Evolutionary conservation across 2,797 vertebrate genomes (phyloP).

Genomic region (Triplophysa bombifrons): DNA sequence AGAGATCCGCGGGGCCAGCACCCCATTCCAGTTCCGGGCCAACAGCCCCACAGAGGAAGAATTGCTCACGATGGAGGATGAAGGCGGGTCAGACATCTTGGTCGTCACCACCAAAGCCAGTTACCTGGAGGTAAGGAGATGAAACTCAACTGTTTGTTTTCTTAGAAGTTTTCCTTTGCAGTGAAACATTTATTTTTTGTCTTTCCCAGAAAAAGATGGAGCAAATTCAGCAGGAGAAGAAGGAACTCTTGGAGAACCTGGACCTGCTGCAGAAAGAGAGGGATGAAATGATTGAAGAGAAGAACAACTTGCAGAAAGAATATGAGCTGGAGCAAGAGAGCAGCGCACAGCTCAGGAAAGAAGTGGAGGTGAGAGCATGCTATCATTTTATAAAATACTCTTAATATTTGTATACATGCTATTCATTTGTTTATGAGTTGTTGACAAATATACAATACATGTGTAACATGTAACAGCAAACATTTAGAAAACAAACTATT

Average conservation of each 20-base stretch:
- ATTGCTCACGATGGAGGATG: constrained; percentile 95
- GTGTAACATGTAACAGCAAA: no score
- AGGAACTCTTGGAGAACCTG: constrained; percentile 85
- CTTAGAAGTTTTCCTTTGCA: no score
- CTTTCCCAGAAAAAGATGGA: constrained; percentile 89
- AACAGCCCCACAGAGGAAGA: constrained; percentile 91
- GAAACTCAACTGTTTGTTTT: not conserved
- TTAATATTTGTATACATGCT: no score
- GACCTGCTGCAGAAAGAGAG: constrained; percentile 86
- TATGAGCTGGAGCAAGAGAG: constrained; percentile 81
- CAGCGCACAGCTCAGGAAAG: constrained; percentile 80
- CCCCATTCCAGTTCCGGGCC: constrained; percentile 94
- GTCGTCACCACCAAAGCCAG: constrained; percentile 97
- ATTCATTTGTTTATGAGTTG: no score
- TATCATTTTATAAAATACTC: no score
- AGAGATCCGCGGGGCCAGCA: constrained; percentile 97
- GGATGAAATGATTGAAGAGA: constrained; percentile 82
- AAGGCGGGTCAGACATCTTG: constrained; percentile 95
- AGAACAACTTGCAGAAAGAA: constrained; percentile 71
- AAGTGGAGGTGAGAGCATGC: constrained; percentile 82
- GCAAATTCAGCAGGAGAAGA: constrained; percentile 92
- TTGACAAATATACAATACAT: not conserved
- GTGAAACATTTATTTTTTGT: constrained; percentile 22
- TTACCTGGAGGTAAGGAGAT: constrained; percentile 87
- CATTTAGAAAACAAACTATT: no score